phyloP scores from a whole-genome alignment of 92 coral and sea anemone species.

The Muricea muricata region DNA sequence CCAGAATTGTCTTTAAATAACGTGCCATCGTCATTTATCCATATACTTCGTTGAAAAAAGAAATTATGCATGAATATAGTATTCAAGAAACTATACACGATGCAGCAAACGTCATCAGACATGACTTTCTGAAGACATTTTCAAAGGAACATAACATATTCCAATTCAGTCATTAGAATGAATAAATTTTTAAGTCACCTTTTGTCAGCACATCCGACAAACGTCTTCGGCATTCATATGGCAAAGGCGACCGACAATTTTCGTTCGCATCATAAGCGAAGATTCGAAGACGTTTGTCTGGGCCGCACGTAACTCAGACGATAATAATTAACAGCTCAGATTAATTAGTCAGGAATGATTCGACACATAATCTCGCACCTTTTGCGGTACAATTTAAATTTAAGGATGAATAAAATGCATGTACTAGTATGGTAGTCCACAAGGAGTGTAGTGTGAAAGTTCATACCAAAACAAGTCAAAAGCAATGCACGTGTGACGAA shows the following conservation, averaged over 20 bases:
- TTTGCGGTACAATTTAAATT: not conserved
- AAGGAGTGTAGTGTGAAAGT: not conserved
- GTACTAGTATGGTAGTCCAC: not conserved
- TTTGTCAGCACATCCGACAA: conserved; percentile 33
- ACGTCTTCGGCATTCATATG: conserved; percentile 24
- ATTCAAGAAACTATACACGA: not conserved
- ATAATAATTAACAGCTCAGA: conserved; percentile 3
- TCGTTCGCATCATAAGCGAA: conserved; percentile 5
- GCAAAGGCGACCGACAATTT: conserved; percentile 43
- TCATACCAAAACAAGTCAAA: not conserved
- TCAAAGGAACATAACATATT: not conserved
- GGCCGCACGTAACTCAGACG: conserved; percentile 8
- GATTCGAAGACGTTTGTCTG: not conserved
- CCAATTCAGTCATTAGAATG: not conserved
- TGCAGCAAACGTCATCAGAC: not conserved
- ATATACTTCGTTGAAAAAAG: not conserved
- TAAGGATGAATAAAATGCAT: not conserved
- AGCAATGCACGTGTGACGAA: not conserved
- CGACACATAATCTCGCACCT: conserved; percentile 4
- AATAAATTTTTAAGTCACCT: conserved; percentile 33
- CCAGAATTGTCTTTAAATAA: not conserved
- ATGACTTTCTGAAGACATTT: not conserved
- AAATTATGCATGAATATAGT: not conserved
- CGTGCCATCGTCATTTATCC: not conserved
- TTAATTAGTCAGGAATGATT: not conserved